Evolutionary conservation across 2,888 invertebrate species (phyloP), one percentile per base, ranked within the genome.

Genomic region (Saturnia japonica): DNA sequence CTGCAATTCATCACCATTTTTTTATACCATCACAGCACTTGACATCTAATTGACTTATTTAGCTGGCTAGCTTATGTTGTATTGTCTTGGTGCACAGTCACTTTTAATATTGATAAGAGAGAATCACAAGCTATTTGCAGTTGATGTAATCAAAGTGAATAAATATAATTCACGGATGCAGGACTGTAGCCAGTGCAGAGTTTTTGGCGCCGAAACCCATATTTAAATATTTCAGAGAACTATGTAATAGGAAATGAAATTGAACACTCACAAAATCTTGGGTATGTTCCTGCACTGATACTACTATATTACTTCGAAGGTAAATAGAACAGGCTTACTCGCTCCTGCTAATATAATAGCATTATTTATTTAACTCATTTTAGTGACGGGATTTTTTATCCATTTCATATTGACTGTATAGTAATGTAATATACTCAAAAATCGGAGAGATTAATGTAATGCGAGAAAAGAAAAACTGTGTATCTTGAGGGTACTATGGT

Each of bases 391-490:
- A 25, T 12, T 28, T 25, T 28, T 60, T 60, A 14, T 4, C 6
- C 22, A 9, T 60, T 60, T 28, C 25, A 28, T 28, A 60, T 14
- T 11, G 28, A 28, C 28, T 60, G 57, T 28, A 60, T 60, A 28
- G 25, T 12, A 60, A 60, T 14, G 6, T 60, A 60, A 60, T 60
- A 60, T 60, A 60, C 57, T 60, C 57, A 60, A 60, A 60, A 28
- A 28, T 60, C 25, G 57, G 28, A 28, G 6, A 60, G 12, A 57
- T 9, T 60, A 60, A 28, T 60, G 57, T 14, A 60, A 25, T 25
- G 0, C 11, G 14, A 14, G 14, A 28, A 51, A 51, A 19, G 14
- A 43, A 12, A n/a, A 12, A 1, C 43, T 1, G 43, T 43, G 43
- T 43, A n/a, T n/a, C 9, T 43, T 12, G 43, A 12, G 43, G 12